Evolutionary conservation across 2,888 invertebrate genomes (phyloP).

Genomic region (Lycia hirtaria): DNA sequence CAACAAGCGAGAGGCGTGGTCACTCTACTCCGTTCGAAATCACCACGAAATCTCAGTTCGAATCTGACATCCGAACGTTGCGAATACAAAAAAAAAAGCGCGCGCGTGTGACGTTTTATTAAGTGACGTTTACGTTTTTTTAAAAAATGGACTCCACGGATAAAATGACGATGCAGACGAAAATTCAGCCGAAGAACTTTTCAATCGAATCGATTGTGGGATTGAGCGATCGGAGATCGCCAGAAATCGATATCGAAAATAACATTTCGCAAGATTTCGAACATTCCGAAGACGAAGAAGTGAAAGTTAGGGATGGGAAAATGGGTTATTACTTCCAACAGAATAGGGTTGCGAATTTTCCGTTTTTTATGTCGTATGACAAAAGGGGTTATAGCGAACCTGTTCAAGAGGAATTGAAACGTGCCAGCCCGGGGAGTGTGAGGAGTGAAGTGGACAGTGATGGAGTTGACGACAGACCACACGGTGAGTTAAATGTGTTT

Average conservation of each 20-base stretch:
- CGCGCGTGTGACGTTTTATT: conserved; percentile 36
- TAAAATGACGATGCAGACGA: conserved; percentile 74
- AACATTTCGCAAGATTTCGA: conserved; percentile 72
- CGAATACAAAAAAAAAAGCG: conserved; percentile 53
- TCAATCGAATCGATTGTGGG: conserved; percentile 88
- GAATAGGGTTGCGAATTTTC: conserved; percentile 76
- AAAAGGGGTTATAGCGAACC: conserved; percentile 66
- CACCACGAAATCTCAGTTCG: conserved; percentile 56
- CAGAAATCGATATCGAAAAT: conserved; percentile 80
- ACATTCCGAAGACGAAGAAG: conserved; percentile 72
- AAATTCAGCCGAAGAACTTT: conserved; percentile 85
- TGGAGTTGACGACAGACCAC: conserved; percentile 74
- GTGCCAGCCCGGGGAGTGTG: conserved; percentile 76
- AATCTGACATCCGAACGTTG: conserved; percentile 60
- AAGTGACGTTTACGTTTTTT: conserved; percentile 25
- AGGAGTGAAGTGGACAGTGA: conserved; percentile 80
- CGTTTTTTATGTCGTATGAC: conserved; percentile 80
- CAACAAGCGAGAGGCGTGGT: conserved; percentile 59
- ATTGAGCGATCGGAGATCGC: conserved; percentile 67
- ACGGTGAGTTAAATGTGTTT: conserved; percentile 68
- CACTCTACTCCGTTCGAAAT: conserved; percentile 42
- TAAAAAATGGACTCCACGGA: conserved; percentile 72
- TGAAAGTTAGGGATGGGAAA: conserved; percentile 70
- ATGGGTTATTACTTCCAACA: conserved; percentile 79
- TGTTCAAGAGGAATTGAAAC: conserved; percentile 71